Percentiles rank a stretch among this genome's conserved stretches.
These are phyloP conservation scores for Brachionus sp. DNA, from an alignment of 1,140 invertebrate genomes.

Conservation along the genomic window DNA sequence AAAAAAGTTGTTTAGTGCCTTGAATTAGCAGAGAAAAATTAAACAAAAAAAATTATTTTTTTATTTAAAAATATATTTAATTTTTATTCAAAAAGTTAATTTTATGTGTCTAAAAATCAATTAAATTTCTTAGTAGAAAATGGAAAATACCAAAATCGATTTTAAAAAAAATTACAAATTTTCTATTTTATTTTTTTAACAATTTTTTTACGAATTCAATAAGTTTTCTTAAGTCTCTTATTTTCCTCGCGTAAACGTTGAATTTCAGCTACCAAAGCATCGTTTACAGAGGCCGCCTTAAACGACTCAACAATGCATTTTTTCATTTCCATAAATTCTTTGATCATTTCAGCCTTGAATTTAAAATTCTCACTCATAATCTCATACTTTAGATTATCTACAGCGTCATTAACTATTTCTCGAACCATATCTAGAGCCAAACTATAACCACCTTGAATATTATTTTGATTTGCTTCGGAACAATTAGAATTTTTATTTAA, in stretches of 20 bases:
- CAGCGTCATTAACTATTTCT: conserved; percentile 23
- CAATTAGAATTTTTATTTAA: neutral
- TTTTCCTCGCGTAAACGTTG: conserved; percentile 21
- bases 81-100: neutral
- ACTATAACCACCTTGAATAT: neutral
- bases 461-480: neutral
- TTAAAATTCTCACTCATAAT: conserved; percentile 45
- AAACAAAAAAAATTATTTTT: neutral
- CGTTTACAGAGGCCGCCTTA: conserved; percentile 11
- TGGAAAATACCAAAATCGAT: conserved; percentile 8
- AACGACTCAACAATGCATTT: neutral
- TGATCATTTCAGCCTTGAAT: conserved; percentile 36
- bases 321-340: conserved; percentile 5
- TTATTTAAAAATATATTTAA: neutral
- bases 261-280: conserved; percentile 31
- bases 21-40: neutral
- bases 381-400: conserved; percentile 29
- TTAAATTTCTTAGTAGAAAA: neutral
- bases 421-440: conserved; percentile 13
- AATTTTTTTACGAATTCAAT: neutral
- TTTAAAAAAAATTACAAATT: neutral
- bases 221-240: conserved; percentile 31
- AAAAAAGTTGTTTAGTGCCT: too few relatives aligned
- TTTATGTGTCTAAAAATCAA: neutral
- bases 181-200: neutral